These are phyloP conservation scores for Spodoptera exigua DNA, from an alignment of 2,888 invertebrate genomes.

Conservation along the genomic window DNA sequence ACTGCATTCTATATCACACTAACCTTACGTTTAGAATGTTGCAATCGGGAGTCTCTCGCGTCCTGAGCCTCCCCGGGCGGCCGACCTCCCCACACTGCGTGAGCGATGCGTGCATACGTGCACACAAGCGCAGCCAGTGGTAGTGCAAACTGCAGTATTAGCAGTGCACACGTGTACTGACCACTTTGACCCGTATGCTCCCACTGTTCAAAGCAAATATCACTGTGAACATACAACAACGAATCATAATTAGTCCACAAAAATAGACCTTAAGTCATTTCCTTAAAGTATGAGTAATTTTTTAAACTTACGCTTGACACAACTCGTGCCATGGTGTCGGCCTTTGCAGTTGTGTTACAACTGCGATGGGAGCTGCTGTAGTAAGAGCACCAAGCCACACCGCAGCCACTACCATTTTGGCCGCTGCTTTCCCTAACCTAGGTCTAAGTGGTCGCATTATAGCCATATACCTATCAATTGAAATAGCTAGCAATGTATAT, in stretches of 20 bases:
- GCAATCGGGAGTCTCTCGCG: slow-evolving; percentile 94
- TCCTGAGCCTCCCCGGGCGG: slow-evolving; percentile 97
- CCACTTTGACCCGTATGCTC: slow-evolving; percentile 90
- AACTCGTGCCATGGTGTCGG: slow-evolving; percentile 90
- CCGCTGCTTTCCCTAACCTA: slow-evolving; percentile 92
- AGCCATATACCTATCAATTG: slow-evolving; percentile 96
- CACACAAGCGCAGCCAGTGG: slow-evolving; percentile 94
- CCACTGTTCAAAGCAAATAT: slow-evolving; percentile 93
- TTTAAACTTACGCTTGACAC: slow-evolving; percentile 90
- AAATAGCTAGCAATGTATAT: slow-evolving; percentile 97
- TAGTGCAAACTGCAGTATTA: slow-evolving; percentile 95
- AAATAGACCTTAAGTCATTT: background rate
- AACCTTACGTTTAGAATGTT: slow-evolving; percentile 96
- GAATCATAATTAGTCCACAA: background rate
- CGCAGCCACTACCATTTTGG: slow-evolving; percentile 91
- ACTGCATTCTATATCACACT: slow-evolving; percentile 30
- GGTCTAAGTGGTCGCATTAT: slow-evolving; percentile 96
- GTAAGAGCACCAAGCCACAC: slow-evolving; percentile 94
- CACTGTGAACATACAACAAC: slow-evolving; percentile 83
- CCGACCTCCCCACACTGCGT: slow-evolving; percentile 95
- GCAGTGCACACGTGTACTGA: slow-evolving; percentile 93
- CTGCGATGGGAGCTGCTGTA: slow-evolving; percentile 94
- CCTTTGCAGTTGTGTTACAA: slow-evolving; percentile 92
- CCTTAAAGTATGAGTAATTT: background rate
- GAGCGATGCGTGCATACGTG: slow-evolving; percentile 95